Evolutionary conservation across 2,888 invertebrate genomes (phyloP).

Genomic region (Xylota segnis): DNA sequence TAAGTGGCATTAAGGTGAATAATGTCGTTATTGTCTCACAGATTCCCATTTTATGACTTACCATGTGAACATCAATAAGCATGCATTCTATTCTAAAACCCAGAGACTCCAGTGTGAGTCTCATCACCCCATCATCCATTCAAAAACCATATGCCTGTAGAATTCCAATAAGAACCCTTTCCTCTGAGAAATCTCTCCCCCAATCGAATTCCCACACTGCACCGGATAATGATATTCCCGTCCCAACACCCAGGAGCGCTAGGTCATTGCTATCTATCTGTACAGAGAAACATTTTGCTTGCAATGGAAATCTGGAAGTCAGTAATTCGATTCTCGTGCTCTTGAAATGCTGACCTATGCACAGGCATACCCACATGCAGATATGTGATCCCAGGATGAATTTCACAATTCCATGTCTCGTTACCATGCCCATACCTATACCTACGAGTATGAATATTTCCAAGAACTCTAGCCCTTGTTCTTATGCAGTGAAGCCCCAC

Average conservation of each 20-base stretch:
- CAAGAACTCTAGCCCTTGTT: slow-evolving; percentile 38
- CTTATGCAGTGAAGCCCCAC: slow-evolving; percentile 38
- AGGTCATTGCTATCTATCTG: slow-evolving; percentile 39
- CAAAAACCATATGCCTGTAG: background rate
- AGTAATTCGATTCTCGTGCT: slow-evolving; percentile 68
- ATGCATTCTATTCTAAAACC: too few relatives aligned
- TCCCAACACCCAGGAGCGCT: slow-evolving; percentile 9
- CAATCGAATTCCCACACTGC: slow-evolving; percentile 52
- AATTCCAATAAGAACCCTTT: slow-evolving; percentile 13
- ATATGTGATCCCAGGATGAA: slow-evolving; percentile 46
- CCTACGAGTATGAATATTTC: background rate
- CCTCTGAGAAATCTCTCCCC: slow-evolving; percentile 22
- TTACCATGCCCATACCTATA: slow-evolving; percentile 23
- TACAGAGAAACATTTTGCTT: slow-evolving; percentile 18
- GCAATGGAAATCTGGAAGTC: slow-evolving; percentile 50
- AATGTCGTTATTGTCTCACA: too few relatives aligned
- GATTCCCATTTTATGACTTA: too few relatives aligned
- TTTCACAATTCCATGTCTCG: slow-evolving; percentile 26
- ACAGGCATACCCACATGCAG: slow-evolving; percentile 11
- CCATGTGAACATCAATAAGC: too few relatives aligned
- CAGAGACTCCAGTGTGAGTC: too few relatives aligned
- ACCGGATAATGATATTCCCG: slow-evolving; percentile 29
- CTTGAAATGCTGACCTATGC: slow-evolving; percentile 64
- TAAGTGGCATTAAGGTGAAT: too few relatives aligned
- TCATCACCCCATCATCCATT: too few relatives aligned